Base-by-base conservation (phyloP, 2,113 vertebrate species). In the Kryptolebias marmoratus region DNA sequence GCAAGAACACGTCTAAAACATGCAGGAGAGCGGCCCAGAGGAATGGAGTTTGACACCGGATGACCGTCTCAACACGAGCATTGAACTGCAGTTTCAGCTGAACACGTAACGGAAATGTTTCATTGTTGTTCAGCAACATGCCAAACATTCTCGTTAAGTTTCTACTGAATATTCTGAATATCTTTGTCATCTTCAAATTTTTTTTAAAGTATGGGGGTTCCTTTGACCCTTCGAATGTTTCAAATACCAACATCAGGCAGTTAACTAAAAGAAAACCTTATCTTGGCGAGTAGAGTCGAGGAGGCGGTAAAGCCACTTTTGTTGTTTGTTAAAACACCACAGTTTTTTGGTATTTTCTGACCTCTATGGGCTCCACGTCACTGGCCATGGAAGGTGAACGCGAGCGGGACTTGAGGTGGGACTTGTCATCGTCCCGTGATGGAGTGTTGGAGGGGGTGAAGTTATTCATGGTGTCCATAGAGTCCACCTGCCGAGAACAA, bases 291-390 rank as follows among this genome's bases (percentile, higher is more conserved):
- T 22, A 36, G 3, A 36, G 36, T 10, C 39, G 6, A 16, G 4
- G 15, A 16, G 49, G 49, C 14, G 39, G 32, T 49, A n/a, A 11
- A 53, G 45, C 6, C 36, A 4, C 45, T 59, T n/a, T 0, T 3
- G 11, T 18, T 53, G 15, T 18, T 1, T 10, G 3, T 3, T 48
- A 9, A 53, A 16, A 53, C 7, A 66, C 7, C n/a, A 12, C 4
- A 4, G 11, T 50, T 32, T 67, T 3, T 6, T 1, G 0, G 45
- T 42, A 32, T 4, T 22, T 22, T 39, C 83, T 89, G 90, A 96
- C 96, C 96, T 97, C 96, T 3, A 95, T 92, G 7, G 96, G 95
- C 87, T 97, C 96, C 90, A 96, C 90, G 79, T 97, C 96, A 69
- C 96, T 97, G 75, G 95, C 93, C 77, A 94, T 95, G 84, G 96